Percentiles rank a stretch among this genome's conserved stretches.
These are phyloP conservation scores for Ceriagrion tenellum DNA, from an alignment of 2,888 invertebrate species.

Conservation along the genomic window DNA sequence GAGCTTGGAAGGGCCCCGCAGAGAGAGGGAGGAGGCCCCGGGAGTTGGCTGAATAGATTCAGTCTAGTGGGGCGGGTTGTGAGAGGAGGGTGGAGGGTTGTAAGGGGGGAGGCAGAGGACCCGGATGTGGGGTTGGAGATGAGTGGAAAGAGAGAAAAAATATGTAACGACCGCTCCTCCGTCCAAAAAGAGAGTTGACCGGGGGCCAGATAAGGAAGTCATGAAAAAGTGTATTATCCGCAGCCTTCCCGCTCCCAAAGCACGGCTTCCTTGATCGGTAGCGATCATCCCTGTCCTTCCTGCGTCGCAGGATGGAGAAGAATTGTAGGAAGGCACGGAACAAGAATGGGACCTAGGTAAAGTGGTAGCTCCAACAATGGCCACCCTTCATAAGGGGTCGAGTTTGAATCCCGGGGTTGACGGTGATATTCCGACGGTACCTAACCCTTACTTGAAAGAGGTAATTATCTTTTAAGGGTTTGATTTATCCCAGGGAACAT, in stretches of 20 bases:
- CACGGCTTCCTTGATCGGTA: too few relatives aligned
- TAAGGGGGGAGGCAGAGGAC: neutral
- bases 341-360: too few relatives aligned
- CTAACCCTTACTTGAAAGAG: too few relatives aligned
- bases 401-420: too few relatives aligned
- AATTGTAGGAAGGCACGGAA: neutral
- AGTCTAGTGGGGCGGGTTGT: neutral
- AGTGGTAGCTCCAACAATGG: too few relatives aligned
- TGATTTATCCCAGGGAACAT: too few relatives aligned
- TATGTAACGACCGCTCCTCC: too few relatives aligned
- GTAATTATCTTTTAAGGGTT: too few relatives aligned
- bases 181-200: neutral
- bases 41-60: conserved; percentile 1
- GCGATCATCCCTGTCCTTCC: neutral
- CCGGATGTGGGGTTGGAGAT: neutral
- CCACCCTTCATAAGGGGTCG: too few relatives aligned
- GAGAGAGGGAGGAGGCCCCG: neutral
- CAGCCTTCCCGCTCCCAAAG: neutral
- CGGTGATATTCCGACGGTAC: too few relatives aligned
- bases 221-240: conserved; percentile 14
- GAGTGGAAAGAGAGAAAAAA: neutral
- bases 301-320: neutral
- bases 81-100: too few relatives aligned
- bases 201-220: conserved; percentile 26
- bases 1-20: neutral